Evolutionary conservation across 2,888 invertebrate species (phyloP), one percentile per base, ranked within the genome.

Genomic region (Drosophila anomelani): DNA sequence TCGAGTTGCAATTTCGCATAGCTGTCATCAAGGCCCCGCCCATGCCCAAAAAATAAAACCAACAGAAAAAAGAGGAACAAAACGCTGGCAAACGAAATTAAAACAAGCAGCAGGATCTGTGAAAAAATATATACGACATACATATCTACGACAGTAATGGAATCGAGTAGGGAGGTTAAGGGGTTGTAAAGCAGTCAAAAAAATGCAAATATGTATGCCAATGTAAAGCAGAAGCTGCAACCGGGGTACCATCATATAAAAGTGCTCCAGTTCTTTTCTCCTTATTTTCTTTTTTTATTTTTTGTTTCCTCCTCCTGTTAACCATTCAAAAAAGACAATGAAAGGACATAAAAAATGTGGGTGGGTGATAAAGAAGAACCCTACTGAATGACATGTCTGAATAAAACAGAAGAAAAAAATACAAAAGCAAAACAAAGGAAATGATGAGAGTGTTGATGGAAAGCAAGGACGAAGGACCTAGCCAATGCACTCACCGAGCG

Each of bases 201-300:
- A 77, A 76, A 77, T 79, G 71, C 75, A 85, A 85, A 85, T 76
- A 71, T 80, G 58, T 72, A 77, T 76, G 73, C 44, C 76, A 78
- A 75, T 74, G 74, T 64, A 79, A 76, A 74, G 70, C 73, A 75
- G 75, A 76, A 76, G 61, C 76, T 70, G 59, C 34, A 69, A 23
- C 68, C 54, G 75, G 57, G 58, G 53, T 46, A 54, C 80, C 75
- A 67, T 74, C 66, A 67, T 63, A 74, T 72, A 66, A 66, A 59
- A 69, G 54, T 75, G 73, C 62, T 64, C 32, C 58, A 56, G 63
- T 72, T 39, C 69, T n/a, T 13, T 38, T n/a, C 39, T 54, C 39
- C 41, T 51, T 36, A 20, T 20, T 51, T 38, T 60, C 12, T 15
- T 12, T 39, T 32, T 2, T 20, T n/a, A 9, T 15, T 20, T 39